Percentiles rank a stretch among this genome's conserved stretches.
Evolutionary conservation across 2,113 vertebrate species (phyloP).

Genomic region (Coptodon bakossiorum): DNA sequence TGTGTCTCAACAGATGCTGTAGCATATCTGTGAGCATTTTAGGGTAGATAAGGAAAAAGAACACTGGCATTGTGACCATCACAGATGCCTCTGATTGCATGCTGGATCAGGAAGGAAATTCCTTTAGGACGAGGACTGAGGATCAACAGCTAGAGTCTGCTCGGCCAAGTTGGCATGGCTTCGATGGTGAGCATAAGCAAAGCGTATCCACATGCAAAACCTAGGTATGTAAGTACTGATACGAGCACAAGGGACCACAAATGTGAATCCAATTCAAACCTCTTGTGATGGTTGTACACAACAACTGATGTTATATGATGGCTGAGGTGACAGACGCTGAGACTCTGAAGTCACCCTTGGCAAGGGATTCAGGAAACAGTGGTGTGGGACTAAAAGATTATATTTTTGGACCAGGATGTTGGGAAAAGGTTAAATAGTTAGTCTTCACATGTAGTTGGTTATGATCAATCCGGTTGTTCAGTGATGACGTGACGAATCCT

Average conservation of each 20-base stretch:
- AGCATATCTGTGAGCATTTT: slow-evolving; percentile 5
- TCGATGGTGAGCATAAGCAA: background rate
- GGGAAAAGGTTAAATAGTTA: background rate
- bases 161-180: slow-evolving; percentile 1
- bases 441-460: background rate
- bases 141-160: background rate
- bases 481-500: too few species aligned
- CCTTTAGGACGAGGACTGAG: slow-evolving; percentile 29
- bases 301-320: slow-evolving; percentile 34
- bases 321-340: slow-evolving; percentile 38
- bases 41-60: slow-evolving; percentile 4
- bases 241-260: background rate
- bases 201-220: background rate
- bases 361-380: background rate
- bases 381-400: background rate
- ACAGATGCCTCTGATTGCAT: slow-evolving; percentile 63
- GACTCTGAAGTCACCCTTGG: slow-evolving; percentile 13
- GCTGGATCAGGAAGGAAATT: slow-evolving; percentile 63
- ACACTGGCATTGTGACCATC: slow-evolving; percentile 35
- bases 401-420: background rate
- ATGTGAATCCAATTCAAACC: slow-evolving; percentile 17
- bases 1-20: slow-evolving; percentile 36
- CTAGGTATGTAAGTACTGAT: background rate
- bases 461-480: background rate
- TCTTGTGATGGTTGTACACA: slow-evolving; percentile 11